These are phyloP conservation scores for Macrostomum lignano DNA, from an alignment of 1,140 invertebrate genomes.

Conservation along the genomic window DNA sequence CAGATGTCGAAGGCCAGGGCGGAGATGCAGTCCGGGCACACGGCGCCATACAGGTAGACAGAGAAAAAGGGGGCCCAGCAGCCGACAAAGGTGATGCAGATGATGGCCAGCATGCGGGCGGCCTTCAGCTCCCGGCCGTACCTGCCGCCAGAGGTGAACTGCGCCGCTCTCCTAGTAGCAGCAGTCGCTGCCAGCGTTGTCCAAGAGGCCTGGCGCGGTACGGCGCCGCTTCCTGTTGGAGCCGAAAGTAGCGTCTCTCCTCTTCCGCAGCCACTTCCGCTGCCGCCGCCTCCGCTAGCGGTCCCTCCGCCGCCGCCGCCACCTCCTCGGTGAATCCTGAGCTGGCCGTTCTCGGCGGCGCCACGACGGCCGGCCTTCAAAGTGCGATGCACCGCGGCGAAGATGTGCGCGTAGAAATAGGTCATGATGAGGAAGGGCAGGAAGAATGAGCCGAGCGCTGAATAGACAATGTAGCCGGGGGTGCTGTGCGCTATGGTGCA, in stretches of 20 bases:
- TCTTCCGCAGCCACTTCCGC: no score
- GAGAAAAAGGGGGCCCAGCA: slow-evolving; percentile 76
- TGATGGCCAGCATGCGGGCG: slow-evolving; percentile 75
- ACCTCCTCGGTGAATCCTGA: no score
- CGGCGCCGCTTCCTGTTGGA: no score
- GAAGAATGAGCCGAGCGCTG: slow-evolving; percentile 64
- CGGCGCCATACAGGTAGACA: slow-evolving; percentile 39
- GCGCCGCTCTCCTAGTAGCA: no score
- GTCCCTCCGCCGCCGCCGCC: no score
- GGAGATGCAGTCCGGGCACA: slow-evolving; percentile 28
- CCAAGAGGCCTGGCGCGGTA: no score
- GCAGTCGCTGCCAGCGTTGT: no score
- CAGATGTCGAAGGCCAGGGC: slow-evolving; percentile 24
- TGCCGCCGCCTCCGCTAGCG: no score
- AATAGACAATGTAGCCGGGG: slow-evolving; percentile 65
- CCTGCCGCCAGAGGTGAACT: no score
- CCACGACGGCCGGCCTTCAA: no score
- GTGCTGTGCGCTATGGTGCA: slow-evolving; percentile 21
- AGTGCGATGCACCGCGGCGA: slow-evolving; percentile 52
- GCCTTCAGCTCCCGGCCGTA: slow-evolving; percentile 87
- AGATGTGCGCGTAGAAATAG: slow-evolving; percentile 77
- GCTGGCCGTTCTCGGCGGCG: no score
- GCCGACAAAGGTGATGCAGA: slow-evolving; percentile 91
- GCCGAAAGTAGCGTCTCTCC: no score
- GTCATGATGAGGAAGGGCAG: slow-evolving; percentile 79